Evolutionary conservation across 2,113 vertebrate species (phyloP), one percentile per base, ranked within the genome.

Genomic region (Psettodes erumei): DNA sequence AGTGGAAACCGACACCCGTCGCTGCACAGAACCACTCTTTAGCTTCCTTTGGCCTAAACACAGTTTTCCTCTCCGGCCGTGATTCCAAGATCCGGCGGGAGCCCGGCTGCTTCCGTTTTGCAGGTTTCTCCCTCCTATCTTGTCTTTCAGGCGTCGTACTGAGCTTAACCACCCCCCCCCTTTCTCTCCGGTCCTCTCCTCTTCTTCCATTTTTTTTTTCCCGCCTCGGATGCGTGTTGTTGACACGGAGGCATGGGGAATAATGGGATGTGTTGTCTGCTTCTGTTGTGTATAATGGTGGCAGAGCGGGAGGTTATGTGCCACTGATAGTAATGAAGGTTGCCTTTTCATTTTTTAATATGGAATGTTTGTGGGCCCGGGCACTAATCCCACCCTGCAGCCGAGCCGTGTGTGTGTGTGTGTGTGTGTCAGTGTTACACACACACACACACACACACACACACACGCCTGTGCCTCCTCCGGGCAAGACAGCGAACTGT

Each of bases 241-340:
- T 90, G 91, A 93, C 90, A 93, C 89, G 50, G 75, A 91, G 90
- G 83, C 89, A 88, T 90, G 77, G 81, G 86, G 83, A 92, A 93
- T 92, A 93, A 93, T 93, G 91, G 87, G 90, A 92, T 91, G 85
- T 86, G 82, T 91, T 90, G 86, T 91, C 87, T 67, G 86, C 77
- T 74, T 35, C 79, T 93, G 79, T 64, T 79, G 76, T 81, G 87
- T 89, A 89, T 93, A 92, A 89, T 90, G 82, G 90, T 79, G 75
- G 86, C 84, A 61, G 86, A 88, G 85, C 73, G 86, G 86, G 81
- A 86, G 79, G 89, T 91, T 91, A 89, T 93, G 91, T 92, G 84
- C 79, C 86, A 87, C 89, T 90, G 91, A 93, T 94, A 91, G 88
- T 92, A 93, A 94, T 94, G 93, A 94, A 94, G 89, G 89, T 90